phyloP scores from a whole-genome alignment of 1,140 invertebrate species.

The Acromyrmex charruanus region DNA sequence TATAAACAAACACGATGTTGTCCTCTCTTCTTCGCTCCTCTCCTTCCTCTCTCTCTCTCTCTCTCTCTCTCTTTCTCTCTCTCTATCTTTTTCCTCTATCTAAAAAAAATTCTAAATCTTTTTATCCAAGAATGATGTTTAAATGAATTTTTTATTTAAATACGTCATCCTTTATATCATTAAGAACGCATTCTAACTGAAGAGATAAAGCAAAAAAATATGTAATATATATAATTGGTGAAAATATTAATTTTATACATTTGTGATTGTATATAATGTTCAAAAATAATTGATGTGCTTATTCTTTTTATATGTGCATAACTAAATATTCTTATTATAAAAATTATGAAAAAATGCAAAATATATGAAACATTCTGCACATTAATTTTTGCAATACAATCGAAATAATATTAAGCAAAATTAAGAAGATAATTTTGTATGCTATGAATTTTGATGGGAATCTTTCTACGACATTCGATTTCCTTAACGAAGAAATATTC shows the following conservation, averaged over 20 bases:
- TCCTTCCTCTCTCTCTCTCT: too few species aligned
- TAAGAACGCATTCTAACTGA: too few species aligned
- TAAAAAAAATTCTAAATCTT: conserved; percentile 9
- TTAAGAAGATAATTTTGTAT: not conserved
- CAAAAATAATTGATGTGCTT: not conserved
- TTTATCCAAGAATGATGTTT: not conserved
- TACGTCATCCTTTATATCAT: too few species aligned
- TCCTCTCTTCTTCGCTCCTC: not conserved
- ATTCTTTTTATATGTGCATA: not conserved
- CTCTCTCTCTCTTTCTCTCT: too few species aligned
- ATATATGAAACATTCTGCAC: not conserved
- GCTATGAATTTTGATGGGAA: conserved; percentile 15
- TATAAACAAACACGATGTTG: not conserved
- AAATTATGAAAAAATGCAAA: not conserved
- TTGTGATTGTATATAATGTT: not conserved
- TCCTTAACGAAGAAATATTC: conserved; percentile 60
- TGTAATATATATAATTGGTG: not conserved
- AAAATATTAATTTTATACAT: not conserved
- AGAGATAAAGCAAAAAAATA: too few species aligned
- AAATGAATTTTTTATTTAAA: too few species aligned
- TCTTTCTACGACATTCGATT: conserved; percentile 12
- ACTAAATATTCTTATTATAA: conserved; percentile 29
- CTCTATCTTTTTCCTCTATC: too few species aligned
- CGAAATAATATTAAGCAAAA: conserved; percentile 1
- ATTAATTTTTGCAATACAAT: not conserved